Percentiles rank a stretch among this genome's conserved stretches.
These are phyloP conservation scores for Lysandra bellargus DNA, from an alignment of 2,888 invertebrate species.

Conservation along the genomic window DNA sequence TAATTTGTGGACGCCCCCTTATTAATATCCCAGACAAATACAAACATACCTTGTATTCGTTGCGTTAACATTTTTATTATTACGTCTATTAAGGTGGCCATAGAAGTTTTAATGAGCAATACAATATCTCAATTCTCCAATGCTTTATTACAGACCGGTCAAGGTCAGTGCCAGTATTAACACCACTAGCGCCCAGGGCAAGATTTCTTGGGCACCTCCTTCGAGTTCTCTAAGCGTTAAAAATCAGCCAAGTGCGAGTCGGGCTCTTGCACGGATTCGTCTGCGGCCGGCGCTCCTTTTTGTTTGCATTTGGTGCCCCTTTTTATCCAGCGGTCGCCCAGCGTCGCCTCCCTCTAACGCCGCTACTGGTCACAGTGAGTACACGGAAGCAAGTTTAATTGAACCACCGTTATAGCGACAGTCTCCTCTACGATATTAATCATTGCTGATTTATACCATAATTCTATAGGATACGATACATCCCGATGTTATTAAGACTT, in stretches of 20 bases:
- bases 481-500: slow-evolving; percentile 60
- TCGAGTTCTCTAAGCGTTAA: no score
- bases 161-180: slow-evolving; percentile 36
- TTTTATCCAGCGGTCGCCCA: no score
- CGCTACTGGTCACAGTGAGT: slow-evolving; percentile 37
- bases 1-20: no score
- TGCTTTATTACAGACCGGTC: slow-evolving; percentile 38
- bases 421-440: slow-evolving; percentile 67
- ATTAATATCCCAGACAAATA: no score
- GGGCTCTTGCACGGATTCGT: no score
- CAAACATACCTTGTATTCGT: background rate
- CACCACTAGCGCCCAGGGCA: no score
- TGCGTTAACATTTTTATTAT: background rate
- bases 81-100: background rate
- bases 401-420: slow-evolving; percentile 74
- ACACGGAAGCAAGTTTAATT: slow-evolving; percentile 77
- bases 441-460: slow-evolving; percentile 77
- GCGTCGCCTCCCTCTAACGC: no score
- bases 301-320: no score
- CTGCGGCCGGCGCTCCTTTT: no score
- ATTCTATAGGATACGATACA: slow-evolving; percentile 63
- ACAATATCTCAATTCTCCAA: slow-evolving; percentile 33
- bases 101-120: slow-evolving; percentile 25
- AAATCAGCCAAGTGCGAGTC: no score
- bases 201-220: no score